phyloP scores from a whole-genome alignment of 2,888 invertebrate genomes.

The Phalera bucephala region DNA sequence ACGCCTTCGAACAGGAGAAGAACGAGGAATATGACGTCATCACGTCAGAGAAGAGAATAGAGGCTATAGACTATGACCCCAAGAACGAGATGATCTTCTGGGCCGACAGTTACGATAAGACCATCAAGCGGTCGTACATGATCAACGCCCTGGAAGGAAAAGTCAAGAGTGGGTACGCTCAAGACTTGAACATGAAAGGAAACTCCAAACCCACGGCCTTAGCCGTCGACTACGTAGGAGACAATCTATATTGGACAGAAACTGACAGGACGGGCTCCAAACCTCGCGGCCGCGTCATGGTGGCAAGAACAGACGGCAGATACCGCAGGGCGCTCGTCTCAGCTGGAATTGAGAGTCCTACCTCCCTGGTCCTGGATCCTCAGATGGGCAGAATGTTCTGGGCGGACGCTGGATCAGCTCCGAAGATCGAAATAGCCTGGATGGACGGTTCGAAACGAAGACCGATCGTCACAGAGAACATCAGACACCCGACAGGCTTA shows the following conservation, averaged over 20 bases:
- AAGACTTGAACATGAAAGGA: slow-evolving; percentile 93
- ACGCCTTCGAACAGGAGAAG: slow-evolving; percentile 86
- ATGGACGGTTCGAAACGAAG: slow-evolving; percentile 97
- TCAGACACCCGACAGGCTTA: slow-evolving; percentile 94
- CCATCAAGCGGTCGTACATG: slow-evolving; percentile 96
- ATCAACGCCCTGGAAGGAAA: slow-evolving; percentile 89
- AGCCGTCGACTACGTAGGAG: slow-evolving; percentile 96
- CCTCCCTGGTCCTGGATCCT: slow-evolving; percentile 94
- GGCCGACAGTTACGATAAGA: slow-evolving; percentile 96
- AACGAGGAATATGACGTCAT: slow-evolving; percentile 90
- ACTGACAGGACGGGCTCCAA: slow-evolving; percentile 88
- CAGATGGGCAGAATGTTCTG: slow-evolving; percentile 94
- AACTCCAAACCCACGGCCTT: slow-evolving; percentile 93
- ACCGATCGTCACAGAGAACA: slow-evolving; percentile 90
- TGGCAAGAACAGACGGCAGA: slow-evolving; percentile 94
- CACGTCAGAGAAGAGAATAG: slow-evolving; percentile 93
- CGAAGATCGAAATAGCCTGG: slow-evolving; percentile 97
- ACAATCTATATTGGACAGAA: slow-evolving; percentile 97
- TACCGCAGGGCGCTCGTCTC: slow-evolving; percentile 92
- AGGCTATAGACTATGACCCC: slow-evolving; percentile 95
- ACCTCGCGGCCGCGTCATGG: slow-evolving; percentile 91
- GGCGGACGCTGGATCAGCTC: slow-evolving; percentile 95
- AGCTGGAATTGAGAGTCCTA: slow-evolving; percentile 92
- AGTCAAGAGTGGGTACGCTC: slow-evolving; percentile 92
- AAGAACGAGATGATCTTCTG: slow-evolving; percentile 94